Evolutionary conservation across 53 echinoderm and acorn worm species (phyloP), one percentile per base, ranked within the genome.

Genomic region (Temnopleurus reevesii): DNA sequence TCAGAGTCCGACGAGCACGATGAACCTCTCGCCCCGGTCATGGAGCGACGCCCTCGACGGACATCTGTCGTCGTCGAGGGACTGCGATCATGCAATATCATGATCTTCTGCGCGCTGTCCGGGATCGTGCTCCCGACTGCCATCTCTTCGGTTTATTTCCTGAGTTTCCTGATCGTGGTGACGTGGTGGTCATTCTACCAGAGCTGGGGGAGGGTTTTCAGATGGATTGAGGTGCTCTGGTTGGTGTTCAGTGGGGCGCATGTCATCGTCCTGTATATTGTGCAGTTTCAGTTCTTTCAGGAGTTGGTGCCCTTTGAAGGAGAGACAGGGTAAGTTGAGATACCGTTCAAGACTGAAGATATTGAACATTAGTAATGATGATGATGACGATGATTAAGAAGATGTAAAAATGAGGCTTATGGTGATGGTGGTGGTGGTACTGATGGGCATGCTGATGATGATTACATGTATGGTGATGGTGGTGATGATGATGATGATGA

Each of bases 161-260:
- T 98, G 79, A 83, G 89, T 15, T 93, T 96, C 77, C 90, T 98
- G 38, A 28, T 98, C 8, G 96, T 98, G 82, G 92, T 96, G 51
- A 96, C 99, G 10, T 99, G 96, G 96, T 99, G 99, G 99, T 94
- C 96, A 2, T 85, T 96, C 43, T 99, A 99, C 27, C 93, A 92
- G 89, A 93, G 92, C 12, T 96, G 96, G 94, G 99, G 99, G 23
- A 77, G 90, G n/a, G 87, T 89, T 85, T 95, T 99, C 91, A 92
- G 92, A 89, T 89, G 89, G 26, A 33, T 94, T 27, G 89, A 92
- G 61, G 83, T 96, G 15, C 86, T 94, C 5, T 95, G 94, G 99
- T 85, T 99, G 63, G 49, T 94, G 33, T 99, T 90, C 90, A 91
- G 99, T 60, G 99, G 99, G 0, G 76, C 88, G 55, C 99, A 99